Conservation (phyloP, 1,140 invertebrate genomes). For the Pogonus chalceus region DNA sequence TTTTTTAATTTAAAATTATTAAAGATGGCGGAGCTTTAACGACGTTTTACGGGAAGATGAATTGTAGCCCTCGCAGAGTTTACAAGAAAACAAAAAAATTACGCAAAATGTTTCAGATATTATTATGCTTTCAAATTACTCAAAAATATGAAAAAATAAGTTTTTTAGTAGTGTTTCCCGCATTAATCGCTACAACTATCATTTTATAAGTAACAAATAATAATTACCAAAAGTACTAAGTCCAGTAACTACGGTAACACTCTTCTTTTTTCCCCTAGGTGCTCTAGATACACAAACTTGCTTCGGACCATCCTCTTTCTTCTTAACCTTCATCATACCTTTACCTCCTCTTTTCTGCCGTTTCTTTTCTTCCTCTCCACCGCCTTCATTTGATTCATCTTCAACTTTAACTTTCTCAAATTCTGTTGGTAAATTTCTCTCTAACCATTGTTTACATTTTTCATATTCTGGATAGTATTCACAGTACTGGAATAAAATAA, state of each 20-base stretch:
- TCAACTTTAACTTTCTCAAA: slow-evolving; percentile 79
- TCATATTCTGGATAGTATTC: slow-evolving; percentile 97
- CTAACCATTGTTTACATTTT: slow-evolving; percentile 94
- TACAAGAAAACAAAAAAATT: slow-evolving; percentile 10
- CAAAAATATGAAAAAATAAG: neutral
- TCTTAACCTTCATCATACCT: slow-evolving; percentile 78
- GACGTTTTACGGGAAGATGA: too few species aligned
- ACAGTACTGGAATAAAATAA: slow-evolving; percentile 66
- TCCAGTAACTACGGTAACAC: slow-evolving; percentile 83
- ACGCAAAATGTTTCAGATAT: too few species aligned
- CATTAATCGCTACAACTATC: neutral
- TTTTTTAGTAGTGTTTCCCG: neutral
- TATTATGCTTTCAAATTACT: too few species aligned
- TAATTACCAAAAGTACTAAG: slow-evolving; percentile 81
- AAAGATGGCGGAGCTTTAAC: too few species aligned
- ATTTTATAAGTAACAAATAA: slow-evolving; percentile 14
- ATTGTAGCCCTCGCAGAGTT: too few species aligned
- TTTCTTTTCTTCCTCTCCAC: slow-evolving; percentile 84
- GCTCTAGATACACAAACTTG: slow-evolving; percentile 79
- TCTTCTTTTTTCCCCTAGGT: slow-evolving; percentile 96
- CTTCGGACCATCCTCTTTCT: slow-evolving; percentile 71
- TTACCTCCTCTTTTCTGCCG: slow-evolving; percentile 84
- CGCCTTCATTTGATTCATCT: slow-evolving; percentile 53
- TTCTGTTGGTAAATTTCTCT: slow-evolving; percentile 85
- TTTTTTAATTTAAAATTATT: too few species aligned